These are phyloP conservation scores for Lepetodrilus schrolli DNA, from an alignment of 2,888 invertebrate genomes.

Conservation along the genomic window DNA sequence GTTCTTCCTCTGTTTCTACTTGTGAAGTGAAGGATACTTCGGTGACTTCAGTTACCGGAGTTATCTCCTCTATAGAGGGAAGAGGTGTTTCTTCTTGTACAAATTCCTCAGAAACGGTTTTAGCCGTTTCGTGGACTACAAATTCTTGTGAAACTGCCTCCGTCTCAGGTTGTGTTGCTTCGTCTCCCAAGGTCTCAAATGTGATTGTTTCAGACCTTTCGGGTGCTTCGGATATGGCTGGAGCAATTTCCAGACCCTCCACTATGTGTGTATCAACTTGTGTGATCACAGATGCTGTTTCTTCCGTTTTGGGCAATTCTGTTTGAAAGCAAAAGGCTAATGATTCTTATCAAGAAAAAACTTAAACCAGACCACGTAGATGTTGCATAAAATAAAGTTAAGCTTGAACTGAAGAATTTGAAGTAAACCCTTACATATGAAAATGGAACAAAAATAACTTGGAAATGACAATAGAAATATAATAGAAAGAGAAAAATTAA, in stretches of 20 bases:
- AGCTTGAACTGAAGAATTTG: no score
- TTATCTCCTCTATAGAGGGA: constrained; percentile 10
- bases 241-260: constrained; percentile 63
- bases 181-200: constrained; percentile 61
- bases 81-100: constrained; percentile 34
- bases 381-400: no score
- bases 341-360: not conserved
- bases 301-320: constrained; percentile 29
- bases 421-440: no score
- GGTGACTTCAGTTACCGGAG: not conserved
- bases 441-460: no score
- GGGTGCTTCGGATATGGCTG: constrained; percentile 56
- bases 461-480: no score
- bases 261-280: constrained; percentile 39
- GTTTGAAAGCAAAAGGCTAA: constrained; percentile 19
- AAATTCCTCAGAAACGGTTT: constrained; percentile 38
- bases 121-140: constrained; percentile 48
- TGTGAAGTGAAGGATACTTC: not conserved
- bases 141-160: constrained; percentile 68
- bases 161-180: constrained; percentile 54
- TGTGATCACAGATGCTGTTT: constrained; percentile 32
- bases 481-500: no score
- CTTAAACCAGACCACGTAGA: not conserved
- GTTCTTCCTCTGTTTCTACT: not conserved
- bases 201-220: constrained; percentile 56